Percentiles rank a stretch among this genome's conserved stretches.
Conservation (phyloP, 2,797 vertebrate species). For the Gallirallus australis region DNA sequence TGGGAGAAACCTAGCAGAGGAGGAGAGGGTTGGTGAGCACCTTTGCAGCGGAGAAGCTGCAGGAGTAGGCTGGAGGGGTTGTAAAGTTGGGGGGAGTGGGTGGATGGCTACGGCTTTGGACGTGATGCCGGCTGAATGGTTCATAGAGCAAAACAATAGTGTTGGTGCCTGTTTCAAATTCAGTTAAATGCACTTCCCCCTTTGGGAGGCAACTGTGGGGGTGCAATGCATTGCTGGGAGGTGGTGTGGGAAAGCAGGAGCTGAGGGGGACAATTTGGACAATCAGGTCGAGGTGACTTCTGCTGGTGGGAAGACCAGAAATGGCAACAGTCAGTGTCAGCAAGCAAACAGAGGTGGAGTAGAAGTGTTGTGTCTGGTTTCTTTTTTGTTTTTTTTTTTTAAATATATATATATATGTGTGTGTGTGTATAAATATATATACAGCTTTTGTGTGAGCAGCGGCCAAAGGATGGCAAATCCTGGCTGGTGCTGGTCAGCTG, state of each 20-base stretch:
- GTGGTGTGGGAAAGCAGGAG: accelerated
- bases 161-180: neutral
- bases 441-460: neutral
- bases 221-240: neutral
- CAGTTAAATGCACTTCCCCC: no score
- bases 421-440: no score
- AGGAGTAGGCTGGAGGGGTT: neutral
- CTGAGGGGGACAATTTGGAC: neutral
- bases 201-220: neutral
- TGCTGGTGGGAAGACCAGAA: neutral
- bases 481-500: neutral
- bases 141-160: accelerated
- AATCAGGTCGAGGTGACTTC: neutral
- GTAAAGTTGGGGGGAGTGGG: neutral
- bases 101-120: neutral
- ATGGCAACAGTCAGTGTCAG: accelerated
- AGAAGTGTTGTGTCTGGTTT: neutral
- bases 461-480: neutral
- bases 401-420: no score
- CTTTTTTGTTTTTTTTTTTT: neutral
- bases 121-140: accelerated
- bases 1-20: neutral
- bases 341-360: neutral
- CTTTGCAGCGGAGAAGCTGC: neutral
- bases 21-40: neutral